These are phyloP conservation scores for Pseudomyrmex pallidus DNA, from an alignment of 1,140 invertebrate species.

Conservation along the genomic window DNA sequence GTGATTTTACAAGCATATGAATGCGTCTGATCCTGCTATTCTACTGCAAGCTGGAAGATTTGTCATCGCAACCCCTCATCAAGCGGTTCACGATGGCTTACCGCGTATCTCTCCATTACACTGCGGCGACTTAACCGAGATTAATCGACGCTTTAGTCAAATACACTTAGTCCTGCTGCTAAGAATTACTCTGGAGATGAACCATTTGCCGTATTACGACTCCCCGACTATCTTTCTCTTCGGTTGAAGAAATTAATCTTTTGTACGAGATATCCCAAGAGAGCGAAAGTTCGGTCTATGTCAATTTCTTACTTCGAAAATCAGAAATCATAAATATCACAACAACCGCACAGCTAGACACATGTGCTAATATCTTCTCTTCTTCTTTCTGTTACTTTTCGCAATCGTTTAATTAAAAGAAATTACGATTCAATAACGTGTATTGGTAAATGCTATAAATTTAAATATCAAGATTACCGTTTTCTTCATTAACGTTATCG, in stretches of 20 bases:
- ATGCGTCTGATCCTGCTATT: not conserved
- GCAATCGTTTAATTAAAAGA: not conserved
- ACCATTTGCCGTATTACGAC: slow-evolving; percentile 23
- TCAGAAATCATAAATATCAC: slow-evolving; percentile 18
- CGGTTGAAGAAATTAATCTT: slow-evolving; percentile 52
- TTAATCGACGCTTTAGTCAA: slow-evolving; percentile 52
- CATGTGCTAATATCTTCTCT: not conserved
- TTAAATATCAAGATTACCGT: not conserved
- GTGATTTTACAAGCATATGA: not conserved
- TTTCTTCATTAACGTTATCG: not conserved
- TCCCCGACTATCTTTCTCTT: not conserved
- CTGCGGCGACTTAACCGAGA: slow-evolving; percentile 40
- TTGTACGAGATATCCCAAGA: not conserved
- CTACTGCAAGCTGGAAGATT: slow-evolving; percentile 1
- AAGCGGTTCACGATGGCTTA: slow-evolving; percentile 4
- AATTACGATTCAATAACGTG: not conserved
- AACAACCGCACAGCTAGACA: not conserved
- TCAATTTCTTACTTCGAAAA: not conserved
- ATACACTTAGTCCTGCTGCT: slow-evolving; percentile 38
- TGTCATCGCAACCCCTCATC: slow-evolving; percentile 16
- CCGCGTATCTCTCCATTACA: slow-evolving; percentile 34
- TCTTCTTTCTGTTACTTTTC: not conserved
- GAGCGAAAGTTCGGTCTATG: not conserved
- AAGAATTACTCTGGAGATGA: slow-evolving; percentile 41
- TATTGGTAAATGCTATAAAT: no score